Conservation (phyloP, 1,140 invertebrate species). For the Paramacrobiotus metropolitanus region DNA sequence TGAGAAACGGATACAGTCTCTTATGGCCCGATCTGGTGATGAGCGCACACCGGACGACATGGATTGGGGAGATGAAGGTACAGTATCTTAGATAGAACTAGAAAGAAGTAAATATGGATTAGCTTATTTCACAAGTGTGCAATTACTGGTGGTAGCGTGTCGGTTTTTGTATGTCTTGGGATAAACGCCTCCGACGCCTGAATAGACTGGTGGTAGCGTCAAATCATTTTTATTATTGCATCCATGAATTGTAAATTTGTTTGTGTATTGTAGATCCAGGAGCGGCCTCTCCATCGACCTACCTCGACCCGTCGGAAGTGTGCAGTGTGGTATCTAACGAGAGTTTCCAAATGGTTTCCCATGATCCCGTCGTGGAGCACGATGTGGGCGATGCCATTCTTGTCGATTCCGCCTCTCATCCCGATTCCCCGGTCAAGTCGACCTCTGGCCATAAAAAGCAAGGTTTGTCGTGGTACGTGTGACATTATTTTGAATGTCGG, state of each 20-base stretch:
- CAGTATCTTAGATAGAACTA: background rate
- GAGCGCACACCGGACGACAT: background rate
- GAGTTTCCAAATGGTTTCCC: background rate
- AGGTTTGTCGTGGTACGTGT: no score
- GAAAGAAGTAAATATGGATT: no score
- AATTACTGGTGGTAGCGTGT: no score
- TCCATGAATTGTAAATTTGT: background rate
- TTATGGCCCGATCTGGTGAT: background rate
- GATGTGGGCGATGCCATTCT: background rate
- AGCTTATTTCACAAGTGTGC: no score
- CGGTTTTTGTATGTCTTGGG: no score
- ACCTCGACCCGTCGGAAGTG: background rate
- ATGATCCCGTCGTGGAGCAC: background rate
- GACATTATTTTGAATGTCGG: no score
- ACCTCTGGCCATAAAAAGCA: no score
- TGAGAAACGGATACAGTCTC: background rate
- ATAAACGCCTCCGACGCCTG: no score
- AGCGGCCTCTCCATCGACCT: background rate
- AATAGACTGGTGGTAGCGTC: no score
- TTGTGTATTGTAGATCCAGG: background rate
- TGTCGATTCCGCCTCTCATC: background rate
- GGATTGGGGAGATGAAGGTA: background rate
- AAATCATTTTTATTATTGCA: background rate
- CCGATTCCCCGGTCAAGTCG: background rate
- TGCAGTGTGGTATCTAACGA: conserved; percentile 1